Percentiles rank a stretch among this genome's conserved stretches.
Conservation (phyloP, 2,113 vertebrate genomes). For the Tichodroma muraria region DNA sequence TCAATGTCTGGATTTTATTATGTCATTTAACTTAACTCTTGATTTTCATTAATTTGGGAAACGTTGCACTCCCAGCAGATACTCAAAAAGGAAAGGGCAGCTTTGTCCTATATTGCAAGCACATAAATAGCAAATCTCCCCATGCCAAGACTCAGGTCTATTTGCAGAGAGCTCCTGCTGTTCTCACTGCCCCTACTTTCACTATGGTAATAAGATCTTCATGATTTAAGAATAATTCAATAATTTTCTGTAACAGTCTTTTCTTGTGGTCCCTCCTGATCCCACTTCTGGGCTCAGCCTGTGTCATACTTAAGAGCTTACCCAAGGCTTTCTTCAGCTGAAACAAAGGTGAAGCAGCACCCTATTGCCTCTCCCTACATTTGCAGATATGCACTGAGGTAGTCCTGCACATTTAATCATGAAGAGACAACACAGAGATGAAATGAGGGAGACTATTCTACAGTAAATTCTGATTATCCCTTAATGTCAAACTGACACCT, state of each 20-base stretch:
- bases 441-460: background rate
- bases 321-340: background rate
- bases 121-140: background rate
- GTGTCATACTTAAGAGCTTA: background rate
- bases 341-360: background rate
- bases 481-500: background rate
- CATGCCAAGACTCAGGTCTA: background rate
- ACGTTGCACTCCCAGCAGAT: background rate
- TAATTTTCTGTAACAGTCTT: background rate
- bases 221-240: background rate
- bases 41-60: conserved; percentile 6
- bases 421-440: background rate
- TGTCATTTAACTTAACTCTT: background rate
- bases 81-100: background rate
- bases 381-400: background rate
- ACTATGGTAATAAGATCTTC: background rate
- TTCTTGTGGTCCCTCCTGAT: background rate
- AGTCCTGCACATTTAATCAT: background rate
- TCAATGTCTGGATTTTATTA: conserved; percentile 27
- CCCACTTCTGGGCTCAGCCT: background rate
- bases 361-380: background rate
- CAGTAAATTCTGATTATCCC: background rate
- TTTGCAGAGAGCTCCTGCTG: background rate
- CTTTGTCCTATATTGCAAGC: background rate
- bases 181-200: background rate